Base-by-base conservation (phyloP, 2,113 vertebrate genomes). In the Melozone crissalis region DNA sequence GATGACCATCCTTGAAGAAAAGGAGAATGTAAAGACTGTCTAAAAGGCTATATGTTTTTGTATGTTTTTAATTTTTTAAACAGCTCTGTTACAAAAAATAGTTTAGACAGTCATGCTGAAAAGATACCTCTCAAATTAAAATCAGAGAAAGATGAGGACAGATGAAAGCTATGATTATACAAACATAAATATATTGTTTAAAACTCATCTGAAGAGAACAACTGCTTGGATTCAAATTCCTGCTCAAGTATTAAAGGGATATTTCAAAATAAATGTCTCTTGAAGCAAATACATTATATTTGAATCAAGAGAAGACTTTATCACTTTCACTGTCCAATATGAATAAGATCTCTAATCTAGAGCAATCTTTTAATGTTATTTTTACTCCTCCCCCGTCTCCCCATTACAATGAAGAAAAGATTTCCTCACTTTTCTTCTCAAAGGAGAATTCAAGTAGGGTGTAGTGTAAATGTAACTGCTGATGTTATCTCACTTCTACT, bases 1-100 rank as follows among this genome's bases (percentile, higher is more conserved):
- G 43, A 68, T 74, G 59, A 90, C 47, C 75, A 86, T 41, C 26
- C 72, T 39, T 52, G 35, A 74, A 91, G 63, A 85, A 90, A 80
- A 3, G 6, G 6, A 85, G 31, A 51, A 87, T 65, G 16, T 22
- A 49, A 82, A 84, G 22, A 33, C 31, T 11, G 3, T 31, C 10
- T 52, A 87, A 63, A 77, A 71, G 19, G 63, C 10, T 69, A 11
- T 31, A 30, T 12, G 52, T 19, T 54, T 54, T 54, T 19, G 30
- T 18, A 30, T 54, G 28, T 31, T 19, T 31, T 54, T 31, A 54
- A 31, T 54, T 54, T 54, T 31, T 31, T 54, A 31, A 11, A 54
- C 52, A 54, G 52, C 17, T 54, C 28, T 30, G 11, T 30, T 31
- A 28, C 52, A 54, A 54, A 73, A 88, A 75, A 85, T 30, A 68